Evolutionary conservation across 92 coral and sea anemone species (phyloP).

Genomic region (Desmophyllum pertusum): DNA sequence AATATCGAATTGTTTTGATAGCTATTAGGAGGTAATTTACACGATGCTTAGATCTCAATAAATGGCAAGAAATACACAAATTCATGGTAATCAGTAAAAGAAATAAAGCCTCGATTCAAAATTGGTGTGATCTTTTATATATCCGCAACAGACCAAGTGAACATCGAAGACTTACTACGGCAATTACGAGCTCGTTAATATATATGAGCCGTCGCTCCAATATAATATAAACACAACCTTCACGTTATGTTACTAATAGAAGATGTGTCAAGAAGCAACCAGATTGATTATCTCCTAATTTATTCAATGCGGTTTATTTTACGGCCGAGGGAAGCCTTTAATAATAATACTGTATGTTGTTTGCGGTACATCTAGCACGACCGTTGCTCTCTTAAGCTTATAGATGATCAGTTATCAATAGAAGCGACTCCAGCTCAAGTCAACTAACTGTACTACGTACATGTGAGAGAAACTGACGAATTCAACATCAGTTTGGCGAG

Average conservation of each 20-base stretch:
- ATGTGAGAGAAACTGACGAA: neutral
- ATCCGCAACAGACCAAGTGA: neutral
- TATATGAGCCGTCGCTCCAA: neutral
- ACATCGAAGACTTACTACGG: neutral
- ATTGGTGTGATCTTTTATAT: neutral
- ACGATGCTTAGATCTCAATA: neutral
- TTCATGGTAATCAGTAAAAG: neutral
- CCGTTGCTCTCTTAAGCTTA: neutral
- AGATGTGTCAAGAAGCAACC: conserved; percentile 20
- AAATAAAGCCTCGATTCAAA: neutral
- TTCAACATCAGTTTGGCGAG: neutral
- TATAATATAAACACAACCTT: neutral
- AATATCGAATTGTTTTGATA: neutral
- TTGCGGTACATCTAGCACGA: neutral
- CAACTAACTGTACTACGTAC: neutral
- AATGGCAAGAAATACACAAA: neutral
- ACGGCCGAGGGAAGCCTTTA: neutral
- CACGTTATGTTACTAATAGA: neutral
- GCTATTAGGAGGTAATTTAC: neutral
- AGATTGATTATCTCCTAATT: neutral
- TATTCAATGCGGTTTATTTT: conserved; percentile 26
- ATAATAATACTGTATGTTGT: too few relatives aligned
- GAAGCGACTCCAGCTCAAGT: neutral
- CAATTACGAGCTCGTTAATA: neutral
- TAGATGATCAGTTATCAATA: neutral